Evolutionary conservation across 1,140 invertebrate species (phyloP).

Genomic region (Bombus confusus): DNA sequence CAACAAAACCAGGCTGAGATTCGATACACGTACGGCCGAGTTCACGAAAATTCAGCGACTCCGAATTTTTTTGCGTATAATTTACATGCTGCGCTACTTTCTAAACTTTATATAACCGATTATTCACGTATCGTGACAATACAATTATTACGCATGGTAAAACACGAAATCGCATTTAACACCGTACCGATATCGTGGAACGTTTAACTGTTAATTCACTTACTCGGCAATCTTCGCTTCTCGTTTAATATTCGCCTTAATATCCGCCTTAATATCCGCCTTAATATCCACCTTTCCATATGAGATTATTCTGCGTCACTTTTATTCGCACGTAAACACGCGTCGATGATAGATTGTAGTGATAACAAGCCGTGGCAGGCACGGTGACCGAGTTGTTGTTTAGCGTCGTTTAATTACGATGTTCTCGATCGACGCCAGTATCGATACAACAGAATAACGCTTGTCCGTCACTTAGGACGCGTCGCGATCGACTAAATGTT

Average conservation of each 20-base stretch:
- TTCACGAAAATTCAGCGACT: too few species aligned
- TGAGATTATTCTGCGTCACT: neutral
- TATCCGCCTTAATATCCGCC: neutral
- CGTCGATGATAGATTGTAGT: neutral
- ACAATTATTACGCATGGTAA: too few species aligned
- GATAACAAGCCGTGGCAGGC: neutral
- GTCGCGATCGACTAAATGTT: slow-evolving; percentile 12
- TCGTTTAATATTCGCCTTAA: neutral
- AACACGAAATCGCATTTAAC: neutral
- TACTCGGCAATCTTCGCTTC: neutral
- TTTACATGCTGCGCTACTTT: too few species aligned
- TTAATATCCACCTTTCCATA: neutral
- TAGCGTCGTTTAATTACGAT: neutral
- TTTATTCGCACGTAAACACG: neutral
- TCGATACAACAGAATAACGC: neutral
- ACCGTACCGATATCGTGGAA: neutral
- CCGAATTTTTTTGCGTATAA: too few species aligned
- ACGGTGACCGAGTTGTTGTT: neutral
- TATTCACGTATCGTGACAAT: neutral
- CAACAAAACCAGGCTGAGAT: too few species aligned
- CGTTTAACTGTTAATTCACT: neutral
- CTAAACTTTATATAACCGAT: neutral
- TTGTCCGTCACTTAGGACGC: slow-evolving; percentile 8
- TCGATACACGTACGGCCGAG: too few species aligned
- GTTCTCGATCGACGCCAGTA: neutral